A percentile compares a stretch with the other conserved stretches of the same genome.
Conservation (phyloP, 2,797 vertebrate species). For the Macrochelys suwanniensis region DNA sequence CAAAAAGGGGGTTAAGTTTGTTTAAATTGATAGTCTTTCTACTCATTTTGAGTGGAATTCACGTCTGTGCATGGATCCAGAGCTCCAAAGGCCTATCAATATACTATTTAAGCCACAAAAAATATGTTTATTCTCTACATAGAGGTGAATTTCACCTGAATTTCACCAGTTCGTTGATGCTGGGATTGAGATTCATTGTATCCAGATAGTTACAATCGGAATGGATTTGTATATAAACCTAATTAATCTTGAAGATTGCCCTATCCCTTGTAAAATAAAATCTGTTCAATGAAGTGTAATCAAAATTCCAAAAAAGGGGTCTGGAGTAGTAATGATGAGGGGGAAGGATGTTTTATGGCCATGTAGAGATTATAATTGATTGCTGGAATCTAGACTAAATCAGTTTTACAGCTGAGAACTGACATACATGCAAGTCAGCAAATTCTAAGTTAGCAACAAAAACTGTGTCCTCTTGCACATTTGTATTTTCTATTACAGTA, state of each 20-base stretch:
- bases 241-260: not conserved
- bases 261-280: not conserved
- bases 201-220: not conserved
- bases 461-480: not conserved
- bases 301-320: not conserved
- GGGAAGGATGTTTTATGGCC: not conserved
- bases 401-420: not conserved
- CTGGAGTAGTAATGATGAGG: not conserved
- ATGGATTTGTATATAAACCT: not conserved
- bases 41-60: not conserved
- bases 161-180: not conserved
- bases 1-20: not conserved
- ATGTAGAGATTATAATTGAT: not conserved
- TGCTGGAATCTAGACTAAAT: not conserved
- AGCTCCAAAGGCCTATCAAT: not conserved
- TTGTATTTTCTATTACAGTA: not conserved
- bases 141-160: not conserved
- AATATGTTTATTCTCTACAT: not conserved
- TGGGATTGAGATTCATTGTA: not conserved
- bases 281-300: not conserved
- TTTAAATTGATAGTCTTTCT: not conserved
- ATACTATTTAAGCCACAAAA: not conserved
- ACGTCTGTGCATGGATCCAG: not conserved
- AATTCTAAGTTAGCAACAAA: not conserved
- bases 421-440: not conserved